Conservation (phyloP, 2,888 invertebrate genomes). For the Epinotia brunnichana region DNA sequence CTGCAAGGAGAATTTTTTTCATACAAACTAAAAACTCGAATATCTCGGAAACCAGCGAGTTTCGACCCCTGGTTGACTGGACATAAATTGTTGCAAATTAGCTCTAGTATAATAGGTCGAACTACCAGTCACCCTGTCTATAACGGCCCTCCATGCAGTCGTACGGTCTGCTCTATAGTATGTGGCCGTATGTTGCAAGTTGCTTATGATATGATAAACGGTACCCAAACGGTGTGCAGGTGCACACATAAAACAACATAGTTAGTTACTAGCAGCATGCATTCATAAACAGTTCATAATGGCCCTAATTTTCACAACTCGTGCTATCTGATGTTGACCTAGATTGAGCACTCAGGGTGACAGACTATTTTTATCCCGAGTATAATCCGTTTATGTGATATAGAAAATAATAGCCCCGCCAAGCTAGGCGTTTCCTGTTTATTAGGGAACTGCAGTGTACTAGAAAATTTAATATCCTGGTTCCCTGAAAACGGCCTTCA, state of each 20-base stretch:
- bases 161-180: neutral
- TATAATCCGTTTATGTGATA: slow-evolving; percentile 1
- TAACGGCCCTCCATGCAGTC: no score
- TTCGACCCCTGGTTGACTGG: no score
- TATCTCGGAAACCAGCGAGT: no score
- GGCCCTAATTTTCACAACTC: slow-evolving; percentile 4
- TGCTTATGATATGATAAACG: neutral
- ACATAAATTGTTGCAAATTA: no score
- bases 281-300: slow-evolving; percentile 20
- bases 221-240: neutral
- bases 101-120: no score
- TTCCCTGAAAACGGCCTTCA: slow-evolving; percentile 4
- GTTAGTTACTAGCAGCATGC: slow-evolving; percentile 6
- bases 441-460: slow-evolving; percentile 15
- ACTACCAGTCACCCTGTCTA: no score
- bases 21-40: no score
- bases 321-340: slow-evolving; percentile 19
- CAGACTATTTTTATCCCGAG: slow-evolving; percentile 12
- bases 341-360: slow-evolving; percentile 25
- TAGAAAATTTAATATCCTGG: slow-evolving; percentile 23
- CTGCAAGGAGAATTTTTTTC: no score
- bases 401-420: neutral
- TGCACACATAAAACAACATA: slow-evolving; percentile 5
- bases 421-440: slow-evolving; percentile 1
- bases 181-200: neutral